Evolutionary conservation across 2,888 invertebrate species (phyloP).

Genomic region (Lysandra bellargus): DNA sequence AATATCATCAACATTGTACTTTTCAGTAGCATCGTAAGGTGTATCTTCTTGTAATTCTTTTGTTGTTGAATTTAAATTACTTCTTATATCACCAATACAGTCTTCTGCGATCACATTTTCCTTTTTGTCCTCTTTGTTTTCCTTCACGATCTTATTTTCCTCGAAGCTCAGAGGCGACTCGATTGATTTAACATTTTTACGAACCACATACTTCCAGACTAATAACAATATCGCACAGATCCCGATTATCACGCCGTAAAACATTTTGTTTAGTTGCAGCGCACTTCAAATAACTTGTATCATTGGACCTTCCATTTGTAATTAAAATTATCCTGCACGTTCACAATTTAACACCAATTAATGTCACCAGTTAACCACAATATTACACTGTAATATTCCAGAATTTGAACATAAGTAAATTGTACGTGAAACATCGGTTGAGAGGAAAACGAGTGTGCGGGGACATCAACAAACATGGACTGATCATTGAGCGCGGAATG

Average conservation of each 20-base stretch:
- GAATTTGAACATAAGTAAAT: background rate
- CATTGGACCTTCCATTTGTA: slow-evolving; percentile 54
- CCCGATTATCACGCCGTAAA: slow-evolving; percentile 66
- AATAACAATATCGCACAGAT: slow-evolving; percentile 60
- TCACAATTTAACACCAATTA: background rate
- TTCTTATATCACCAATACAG: background rate
- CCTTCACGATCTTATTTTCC: slow-evolving; percentile 28
- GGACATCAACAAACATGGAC: slow-evolving; percentile 55
- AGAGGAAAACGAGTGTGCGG: slow-evolving; percentile 50
- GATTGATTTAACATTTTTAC: slow-evolving; percentile 40
- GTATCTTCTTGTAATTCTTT: background rate
- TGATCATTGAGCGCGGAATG: slow-evolving; percentile 50
- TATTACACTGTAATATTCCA: background rate
- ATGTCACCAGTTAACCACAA: background rate
- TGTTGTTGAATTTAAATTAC: background rate
- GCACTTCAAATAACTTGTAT: slow-evolving; percentile 54
- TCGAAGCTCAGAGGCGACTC: slow-evolving; percentile 33
- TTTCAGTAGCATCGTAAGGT: background rate
- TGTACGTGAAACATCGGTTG: slow-evolving; percentile 31
- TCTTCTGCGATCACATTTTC: background rate
- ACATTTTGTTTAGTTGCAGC: slow-evolving; percentile 67
- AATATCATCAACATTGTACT: background rate
- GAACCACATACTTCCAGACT: slow-evolving; percentile 62
- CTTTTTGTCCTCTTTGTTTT: slow-evolving; percentile 1
- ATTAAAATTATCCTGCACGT: slow-evolving; percentile 45